Evolutionary conservation across 2,888 invertebrate species (phyloP), one percentile per base, ranked within the genome.

Genomic region (Margaritifera margaritifera): DNA sequence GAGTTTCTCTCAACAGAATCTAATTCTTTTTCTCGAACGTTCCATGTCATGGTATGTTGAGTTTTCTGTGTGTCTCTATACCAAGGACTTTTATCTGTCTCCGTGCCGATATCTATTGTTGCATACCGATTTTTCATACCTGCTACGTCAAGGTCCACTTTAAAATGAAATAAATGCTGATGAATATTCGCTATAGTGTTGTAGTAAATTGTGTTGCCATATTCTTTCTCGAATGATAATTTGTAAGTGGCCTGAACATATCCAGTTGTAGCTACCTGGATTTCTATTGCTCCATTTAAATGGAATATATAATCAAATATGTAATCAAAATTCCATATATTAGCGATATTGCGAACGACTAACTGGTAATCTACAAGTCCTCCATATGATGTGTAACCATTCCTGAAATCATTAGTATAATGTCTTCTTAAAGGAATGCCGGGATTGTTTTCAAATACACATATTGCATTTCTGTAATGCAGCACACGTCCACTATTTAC

Each of bases 251-350:
- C 62, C 51, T 84, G 83, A 15, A 84, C 73, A 71, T 86, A 87
- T 4, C 88, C 88, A 2, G 86, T 84, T 4, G 80, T 64, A 6
- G 85, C 73, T 19, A 82, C 80, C 50, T 81, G 77, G 15, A 83
- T 68, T 68, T 87, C 84, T 24, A 88, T 74, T 20, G 76, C 80
- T 3, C 87, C 88, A 72, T 86, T 85, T 19, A 81, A 74, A 73
- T 86, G 84, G 74, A 88, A 86, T 22, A 84, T 80, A 52, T 84
- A 84, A 70, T 87, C 87, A 61, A 88, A 80, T 18, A 87, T 80
- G 65, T 84, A 87, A 73, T 87, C 87, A 66, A 79, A 81, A 68
- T 84, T 85, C 80, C 83, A 81, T 19, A 86, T 73, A 66, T 72
- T 83, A 20, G 82, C 76, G 51, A 86, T 83, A 58, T 81, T 74